phyloP scores from a whole-genome alignment of 1,140 invertebrate species.

The Archegozetes longisetosus region DNA sequence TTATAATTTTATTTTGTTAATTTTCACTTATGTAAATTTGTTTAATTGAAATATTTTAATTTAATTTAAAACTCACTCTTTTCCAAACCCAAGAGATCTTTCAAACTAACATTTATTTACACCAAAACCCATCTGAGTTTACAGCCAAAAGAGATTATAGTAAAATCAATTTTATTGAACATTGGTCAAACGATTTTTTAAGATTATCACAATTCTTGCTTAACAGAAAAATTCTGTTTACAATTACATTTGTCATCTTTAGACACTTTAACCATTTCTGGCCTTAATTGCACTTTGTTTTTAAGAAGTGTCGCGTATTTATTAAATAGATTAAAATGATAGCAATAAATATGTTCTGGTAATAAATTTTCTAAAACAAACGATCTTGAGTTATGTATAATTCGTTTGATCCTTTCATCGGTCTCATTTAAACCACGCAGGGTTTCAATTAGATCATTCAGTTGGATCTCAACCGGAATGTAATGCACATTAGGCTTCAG shows the following conservation, averaged over 20 bases:
- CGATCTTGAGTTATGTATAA: slow-evolving; percentile 48
- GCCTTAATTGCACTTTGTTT: neutral
- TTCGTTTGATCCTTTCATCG: slow-evolving; percentile 54
- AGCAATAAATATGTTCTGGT: slow-evolving; percentile 74
- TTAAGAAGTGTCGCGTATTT: slow-evolving; percentile 1
- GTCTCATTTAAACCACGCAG: slow-evolving; percentile 31
- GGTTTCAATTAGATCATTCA: slow-evolving; percentile 60
- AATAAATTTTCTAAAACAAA: slow-evolving; percentile 62
- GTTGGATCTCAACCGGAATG: slow-evolving; percentile 58
- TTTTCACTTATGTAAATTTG: too few species aligned
- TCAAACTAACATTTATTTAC: too few species aligned
- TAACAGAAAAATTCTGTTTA: neutral
- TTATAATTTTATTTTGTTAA: too few species aligned
- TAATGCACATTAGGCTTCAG: slow-evolving; percentile 62
- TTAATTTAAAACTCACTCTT: too few species aligned
- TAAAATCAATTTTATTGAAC: too few species aligned
- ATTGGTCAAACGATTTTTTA: too few species aligned
- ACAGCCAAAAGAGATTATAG: too few species aligned
- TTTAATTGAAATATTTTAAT: too few species aligned
- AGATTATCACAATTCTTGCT: neutral
- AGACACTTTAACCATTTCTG: neutral
- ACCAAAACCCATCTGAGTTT: too few species aligned
- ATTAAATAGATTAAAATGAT: slow-evolving; percentile 40
- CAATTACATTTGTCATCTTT: neutral
- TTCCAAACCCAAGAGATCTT: too few species aligned